phyloP scores from a whole-genome alignment of 2,888 invertebrate genomes.

The Chaetoderma sp. region DNA sequence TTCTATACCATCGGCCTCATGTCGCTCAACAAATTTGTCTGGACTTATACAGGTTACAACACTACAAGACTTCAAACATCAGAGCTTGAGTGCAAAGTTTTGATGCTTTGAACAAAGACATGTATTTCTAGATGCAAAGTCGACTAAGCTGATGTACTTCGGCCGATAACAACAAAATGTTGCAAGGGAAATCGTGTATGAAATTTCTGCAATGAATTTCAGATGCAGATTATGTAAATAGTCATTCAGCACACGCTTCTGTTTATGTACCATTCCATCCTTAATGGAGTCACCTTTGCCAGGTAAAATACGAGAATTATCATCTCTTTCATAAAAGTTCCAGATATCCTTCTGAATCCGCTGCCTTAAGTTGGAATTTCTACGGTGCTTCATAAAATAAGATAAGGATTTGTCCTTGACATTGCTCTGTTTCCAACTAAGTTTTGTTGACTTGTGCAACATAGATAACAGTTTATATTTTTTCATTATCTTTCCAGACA shows the following conservation, averaged over 20 bases:
- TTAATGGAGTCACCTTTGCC: conserved; percentile 30
- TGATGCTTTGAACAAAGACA: conserved; percentile 22
- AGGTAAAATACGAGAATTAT: conserved; percentile 24
- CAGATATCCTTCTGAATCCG: conserved; percentile 6
- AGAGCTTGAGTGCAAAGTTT: conserved; percentile 25
- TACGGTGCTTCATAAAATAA: neutral
- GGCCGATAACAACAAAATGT: conserved; percentile 22
- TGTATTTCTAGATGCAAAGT: conserved; percentile 7
- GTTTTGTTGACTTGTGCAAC: neutral
- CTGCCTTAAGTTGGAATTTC: neutral
- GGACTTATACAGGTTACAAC: conserved; percentile 16
- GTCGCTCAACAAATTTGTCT: conserved; percentile 24
- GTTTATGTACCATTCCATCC: conserved; percentile 11
- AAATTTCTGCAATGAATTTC: conserved; percentile 22
- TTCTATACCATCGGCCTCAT: conserved; percentile 1
- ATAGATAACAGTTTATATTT: conserved; percentile 16
- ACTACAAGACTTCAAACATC: conserved; percentile 7
- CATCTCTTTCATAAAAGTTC: conserved; percentile 30
- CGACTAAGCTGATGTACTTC: conserved; percentile 13
- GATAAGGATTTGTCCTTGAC: too few relatives aligned
- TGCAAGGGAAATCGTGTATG: conserved; percentile 17
- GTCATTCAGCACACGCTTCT: conserved; percentile 31
- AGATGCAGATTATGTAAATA: conserved; percentile 27
- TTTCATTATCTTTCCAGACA: conserved; percentile 14
- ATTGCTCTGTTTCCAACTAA: neutral